A percentile compares a stretch with the other conserved stretches of the same genome.
Conservation (phyloP, 2,113 vertebrate genomes). For the Thunnus maccoyii region DNA sequence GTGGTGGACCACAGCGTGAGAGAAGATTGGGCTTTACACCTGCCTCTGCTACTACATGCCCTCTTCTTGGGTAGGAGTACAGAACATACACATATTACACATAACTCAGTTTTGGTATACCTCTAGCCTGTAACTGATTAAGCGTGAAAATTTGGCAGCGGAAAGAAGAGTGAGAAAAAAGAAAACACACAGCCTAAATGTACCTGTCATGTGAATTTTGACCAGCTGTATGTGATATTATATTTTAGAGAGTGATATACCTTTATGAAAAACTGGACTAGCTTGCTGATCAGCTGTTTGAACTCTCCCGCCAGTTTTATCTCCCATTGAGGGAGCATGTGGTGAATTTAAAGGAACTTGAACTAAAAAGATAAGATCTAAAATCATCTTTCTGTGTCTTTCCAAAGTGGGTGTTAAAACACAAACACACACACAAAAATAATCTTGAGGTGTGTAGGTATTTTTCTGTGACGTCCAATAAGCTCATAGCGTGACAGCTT, state of each 20-base stretch:
- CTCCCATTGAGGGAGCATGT: neutral
- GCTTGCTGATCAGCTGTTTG: neutral
- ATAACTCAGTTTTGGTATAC: neutral
- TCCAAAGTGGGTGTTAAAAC: neutral
- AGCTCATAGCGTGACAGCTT: slow-evolving; percentile 17
- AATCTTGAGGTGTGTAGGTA: slow-evolving; percentile 5
- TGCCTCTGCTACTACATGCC: slow-evolving; percentile 94
- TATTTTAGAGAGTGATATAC: neutral
- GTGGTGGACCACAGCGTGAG: slow-evolving; percentile 98
- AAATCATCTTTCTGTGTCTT: neutral
- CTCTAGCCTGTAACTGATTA: neutral
- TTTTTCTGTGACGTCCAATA: slow-evolving; percentile 44
- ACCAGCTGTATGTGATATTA: neutral
- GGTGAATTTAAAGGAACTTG: neutral
- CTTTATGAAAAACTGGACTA: slow-evolving; percentile 8
- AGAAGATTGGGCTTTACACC: slow-evolving; percentile 97
- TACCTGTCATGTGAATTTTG: neutral
- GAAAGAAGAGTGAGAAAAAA: neutral
- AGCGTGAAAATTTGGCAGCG: neutral
- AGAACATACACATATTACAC: slow-evolving; percentile 18
- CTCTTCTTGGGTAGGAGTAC: slow-evolving; percentile 92
- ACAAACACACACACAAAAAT: slow-evolving; percentile 8
- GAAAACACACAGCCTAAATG: neutral
- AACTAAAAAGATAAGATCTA: slow-evolving; percentile 17
- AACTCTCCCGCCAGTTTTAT: neutral